phyloP scores from a whole-genome alignment of 2,797 vertebrate genomes.

The Otolemur crassicaudatus region DNA sequence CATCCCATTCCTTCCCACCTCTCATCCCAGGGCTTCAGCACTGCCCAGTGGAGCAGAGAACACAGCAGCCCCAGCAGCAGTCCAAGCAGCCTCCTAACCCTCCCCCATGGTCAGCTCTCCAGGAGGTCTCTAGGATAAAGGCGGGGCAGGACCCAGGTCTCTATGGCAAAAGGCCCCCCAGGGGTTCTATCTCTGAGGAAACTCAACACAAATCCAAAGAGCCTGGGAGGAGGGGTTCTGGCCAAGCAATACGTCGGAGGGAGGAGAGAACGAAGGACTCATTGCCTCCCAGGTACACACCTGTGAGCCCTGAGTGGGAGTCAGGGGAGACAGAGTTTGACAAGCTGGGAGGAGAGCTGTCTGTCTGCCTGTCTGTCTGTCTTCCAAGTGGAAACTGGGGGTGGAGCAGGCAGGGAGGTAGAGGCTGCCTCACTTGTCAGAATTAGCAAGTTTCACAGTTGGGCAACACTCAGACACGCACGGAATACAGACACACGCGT shows the following conservation, averaged over 20 bases:
- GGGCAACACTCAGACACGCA: constrained; percentile 62
- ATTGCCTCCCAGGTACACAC: constrained; percentile 35
- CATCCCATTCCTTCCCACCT: neutral
- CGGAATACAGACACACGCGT: constrained; percentile 14
- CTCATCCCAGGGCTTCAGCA: neutral
- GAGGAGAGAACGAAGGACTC: neutral
- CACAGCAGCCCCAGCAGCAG: neutral
- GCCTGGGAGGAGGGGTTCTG: neutral
- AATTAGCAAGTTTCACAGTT: constrained; percentile 69
- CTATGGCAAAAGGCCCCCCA: constrained; percentile 55
- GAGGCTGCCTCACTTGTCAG: constrained; percentile 57
- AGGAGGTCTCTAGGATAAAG: constrained; percentile 27
- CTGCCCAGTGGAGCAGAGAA: neutral
- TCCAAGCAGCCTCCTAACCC: neutral
- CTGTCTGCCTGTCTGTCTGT: constrained; percentile 81
- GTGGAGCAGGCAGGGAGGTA: constrained; percentile 71
- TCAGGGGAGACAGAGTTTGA: constrained; percentile 76
- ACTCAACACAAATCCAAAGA: constrained; percentile 41
- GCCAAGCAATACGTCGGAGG: neutral
- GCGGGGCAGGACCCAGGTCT: neutral
- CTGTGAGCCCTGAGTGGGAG: constrained; percentile 73
- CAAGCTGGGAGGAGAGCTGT: constrained; percentile 82
- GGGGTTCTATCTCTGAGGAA: constrained; percentile 59
- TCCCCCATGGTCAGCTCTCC: neutral
- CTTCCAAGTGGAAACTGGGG: constrained; percentile 77